Base-by-base conservation (phyloP, 2,888 invertebrate species). In the Orchesella flavescens region DNA sequence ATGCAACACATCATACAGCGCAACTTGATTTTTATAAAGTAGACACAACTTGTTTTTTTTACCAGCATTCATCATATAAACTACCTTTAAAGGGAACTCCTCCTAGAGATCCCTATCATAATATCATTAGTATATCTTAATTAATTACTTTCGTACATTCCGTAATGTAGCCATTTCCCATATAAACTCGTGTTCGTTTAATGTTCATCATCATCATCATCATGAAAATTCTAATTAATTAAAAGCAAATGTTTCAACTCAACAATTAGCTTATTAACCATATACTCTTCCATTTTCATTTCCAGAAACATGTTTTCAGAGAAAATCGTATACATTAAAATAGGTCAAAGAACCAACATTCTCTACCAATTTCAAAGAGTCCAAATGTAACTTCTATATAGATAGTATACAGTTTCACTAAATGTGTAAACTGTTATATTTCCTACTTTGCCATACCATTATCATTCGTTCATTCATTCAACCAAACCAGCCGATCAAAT, bases 231-330 rank as follows among this genome's bases (percentile, higher is more conserved):
- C 71, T 82, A 82, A 82, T 82, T 82, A 82, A 82, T 82, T 82
- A 82, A 75, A 82, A 69, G 59, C 63, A 71, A 82, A 82, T 69
- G 76, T 43, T 71, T 71, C 24, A 72, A 79, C 59, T 34, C 61
- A 75, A 82, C 61, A 82, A 82, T 82, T 82, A 76, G 82, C 59
- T 82, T 82, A 76, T 75, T 82, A 76, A 21, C 53, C 13, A 66
- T 76, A 75, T 69, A 63, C 81, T 71, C 34, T 1, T 61, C 44
- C 61, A 12, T 66, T 19, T 19, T 23, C 66, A 12, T 66, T 46
- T 17, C 46, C 63, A 23, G 34, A 34, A n/a, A 34, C 34, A 34
- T 34, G 34, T 34, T 34, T 34, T 34, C 7, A 4, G 34, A 34
- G 34, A 7, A 2, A 34, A 13, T 12, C 53, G 10, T 53, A 10